Conservation (phyloP, 2,113 vertebrate genomes). For the Pardalotus punctatus region DNA sequence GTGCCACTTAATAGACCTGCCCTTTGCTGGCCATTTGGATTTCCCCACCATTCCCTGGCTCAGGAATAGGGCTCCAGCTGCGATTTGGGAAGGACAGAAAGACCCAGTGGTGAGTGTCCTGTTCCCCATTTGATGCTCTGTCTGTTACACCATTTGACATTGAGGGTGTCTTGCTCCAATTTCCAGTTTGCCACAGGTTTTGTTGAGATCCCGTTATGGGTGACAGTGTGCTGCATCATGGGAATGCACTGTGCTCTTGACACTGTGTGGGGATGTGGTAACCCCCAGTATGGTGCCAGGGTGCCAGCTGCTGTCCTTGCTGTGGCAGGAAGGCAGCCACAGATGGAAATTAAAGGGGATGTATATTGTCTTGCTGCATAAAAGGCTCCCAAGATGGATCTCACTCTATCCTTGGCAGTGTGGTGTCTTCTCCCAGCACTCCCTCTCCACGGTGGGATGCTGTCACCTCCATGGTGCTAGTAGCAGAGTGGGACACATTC, state of each 20-base stretch:
- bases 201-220: fast-evolving
- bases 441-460: fast-evolving
- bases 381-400: not conserved
- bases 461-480: not conserved
- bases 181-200: not conserved
- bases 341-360: not conserved
- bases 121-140: not conserved
- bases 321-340: not conserved
- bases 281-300: not conserved
- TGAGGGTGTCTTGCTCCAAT: not conserved
- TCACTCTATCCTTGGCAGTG: not conserved
- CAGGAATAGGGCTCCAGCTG: not conserved
- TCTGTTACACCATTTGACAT: not conserved
- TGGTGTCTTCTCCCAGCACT: fast-evolving
- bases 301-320: not conserved
- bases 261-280: fast-evolving
- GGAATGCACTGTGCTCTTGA: fast-evolving
- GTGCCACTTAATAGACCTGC: not conserved
- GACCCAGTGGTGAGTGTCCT: too few relatives aligned
- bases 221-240: fast-evolving
- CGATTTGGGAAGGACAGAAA: not conserved
- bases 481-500: not conserved
- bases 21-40: slow-evolving; percentile 26
- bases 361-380: not conserved
- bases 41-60: not conserved